Evolutionary conservation across 2,888 invertebrate genomes (phyloP), one percentile per base, ranked within the genome.

Genomic region (Allophyes oxyacanthae): DNA sequence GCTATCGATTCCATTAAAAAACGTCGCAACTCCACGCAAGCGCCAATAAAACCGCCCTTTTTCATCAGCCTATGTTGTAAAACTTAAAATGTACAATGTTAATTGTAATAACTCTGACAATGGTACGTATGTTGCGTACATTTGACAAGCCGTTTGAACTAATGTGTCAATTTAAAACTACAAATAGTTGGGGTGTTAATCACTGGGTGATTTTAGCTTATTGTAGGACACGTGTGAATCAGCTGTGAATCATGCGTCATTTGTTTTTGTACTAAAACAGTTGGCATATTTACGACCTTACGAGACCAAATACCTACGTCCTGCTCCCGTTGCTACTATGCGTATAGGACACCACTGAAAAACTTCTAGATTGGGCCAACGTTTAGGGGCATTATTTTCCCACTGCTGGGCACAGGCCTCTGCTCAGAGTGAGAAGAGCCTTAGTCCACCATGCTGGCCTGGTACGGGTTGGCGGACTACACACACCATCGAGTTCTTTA

Each of bases 101-200:
- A 55, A 64, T 62, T 58, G 52, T 63, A 11, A 57, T 52, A 49
- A 33, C 28, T 40, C 40, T 26, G 25, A 61, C 50, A 55, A 63
- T 50, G 55, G 45, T 51, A 41, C 33, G 13, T 56, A 45, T 72
- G 61, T 72, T 63, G 60, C 45, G 70, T 62, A 37, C 53, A 28
- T 63, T 71, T 64, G 55, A 65, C 61, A 64, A 61, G 54, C 64
- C 26, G 41, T 57, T 51, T 59, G 38, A 59, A 28, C 43, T 54
- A 72, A 67, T 72, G 56, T 62, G 48, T 43, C 56, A 28, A 54
- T 62, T 44, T 58, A 66, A 49, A 66, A 14, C 26, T 49, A 59
- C 56, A 63, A 77, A 63, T 73, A 50, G 58, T 68, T 56, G 52
- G 73, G 75, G 73, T 63, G 62, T 48, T 78, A 72, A 78, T 75